Percentiles rank a stretch among this genome's conserved stretches.
phyloP scores from a whole-genome alignment of 2,888 invertebrate species.

The Galeruca laticollis region DNA sequence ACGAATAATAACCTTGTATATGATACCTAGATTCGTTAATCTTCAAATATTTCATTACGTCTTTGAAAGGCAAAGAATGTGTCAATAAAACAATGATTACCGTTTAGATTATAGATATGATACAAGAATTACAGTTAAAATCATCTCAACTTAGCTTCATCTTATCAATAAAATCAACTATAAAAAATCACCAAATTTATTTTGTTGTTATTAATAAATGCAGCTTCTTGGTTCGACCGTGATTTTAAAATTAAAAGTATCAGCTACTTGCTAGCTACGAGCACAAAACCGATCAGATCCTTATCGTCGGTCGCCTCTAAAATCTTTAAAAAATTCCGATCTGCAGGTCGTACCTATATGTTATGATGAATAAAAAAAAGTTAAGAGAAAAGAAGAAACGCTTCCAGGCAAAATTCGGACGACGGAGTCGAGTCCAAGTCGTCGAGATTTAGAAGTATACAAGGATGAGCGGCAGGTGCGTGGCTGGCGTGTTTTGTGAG shows the following conservation, averaged over 20 bases:
- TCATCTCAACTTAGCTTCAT: no score
- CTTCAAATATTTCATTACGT: no score
- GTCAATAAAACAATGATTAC: no score
- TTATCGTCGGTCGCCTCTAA: conserved; percentile 25
- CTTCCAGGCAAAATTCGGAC: conserved; percentile 44
- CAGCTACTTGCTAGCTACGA: conserved; percentile 19
- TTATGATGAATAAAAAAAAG: conserved; percentile 36
- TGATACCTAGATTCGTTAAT: no score
- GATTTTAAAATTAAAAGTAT: conserved; percentile 18
- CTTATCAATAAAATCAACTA: neutral
- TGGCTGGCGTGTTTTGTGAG: conserved; percentile 55
- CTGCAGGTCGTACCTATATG: conserved; percentile 38
- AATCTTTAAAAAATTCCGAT: conserved; percentile 39
- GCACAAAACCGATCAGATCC: conserved; percentile 26
- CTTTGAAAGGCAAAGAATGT: no score
- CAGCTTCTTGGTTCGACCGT: conserved; percentile 1
- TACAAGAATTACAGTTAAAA: no score
- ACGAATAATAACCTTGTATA: no score
- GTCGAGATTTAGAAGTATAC: conserved; percentile 39
- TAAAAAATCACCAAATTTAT: neutral
- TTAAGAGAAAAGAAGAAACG: conserved; percentile 33
- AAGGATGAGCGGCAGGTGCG: conserved; percentile 54
- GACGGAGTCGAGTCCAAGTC: conserved; percentile 25
- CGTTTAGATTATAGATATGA: no score
- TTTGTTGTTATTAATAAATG: neutral